Percentiles rank a stretch among this genome's conserved stretches.
These are phyloP conservation scores for Salvator merianae DNA, from an alignment of 2,113 vertebrate species.

Conservation along the genomic window DNA sequence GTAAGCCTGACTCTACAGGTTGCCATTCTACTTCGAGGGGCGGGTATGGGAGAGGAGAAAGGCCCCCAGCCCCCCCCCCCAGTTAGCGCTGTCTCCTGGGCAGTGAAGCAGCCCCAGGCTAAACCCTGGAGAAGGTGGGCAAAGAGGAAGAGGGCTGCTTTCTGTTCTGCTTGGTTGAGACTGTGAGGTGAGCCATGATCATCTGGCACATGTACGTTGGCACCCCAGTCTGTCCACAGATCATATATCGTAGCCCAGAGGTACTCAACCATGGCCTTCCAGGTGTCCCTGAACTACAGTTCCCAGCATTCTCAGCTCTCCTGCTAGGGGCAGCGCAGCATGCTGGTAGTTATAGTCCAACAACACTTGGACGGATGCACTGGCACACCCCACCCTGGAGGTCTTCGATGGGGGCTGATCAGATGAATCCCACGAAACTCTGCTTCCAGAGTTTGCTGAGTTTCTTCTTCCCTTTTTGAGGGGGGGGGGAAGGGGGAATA, in stretches of 20 bases:
- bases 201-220: not conserved
- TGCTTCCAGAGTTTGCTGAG: not conserved
- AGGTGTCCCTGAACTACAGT: no score
- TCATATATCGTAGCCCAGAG: no score
- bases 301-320: no score
- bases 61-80: not conserved
- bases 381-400: not conserved
- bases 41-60: not conserved
- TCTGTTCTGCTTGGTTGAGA: not conserved
- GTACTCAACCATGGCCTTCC: no score
- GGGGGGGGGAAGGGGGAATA: no score
- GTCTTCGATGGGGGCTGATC: no score
- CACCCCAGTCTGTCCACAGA: no score
- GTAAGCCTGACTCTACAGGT: slow-evolving; percentile 54
- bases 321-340: no score
- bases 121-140: not conserved
- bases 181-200: not conserved
- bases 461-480: not conserved
- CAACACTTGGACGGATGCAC: no score
- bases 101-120: not conserved
- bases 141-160: not conserved
- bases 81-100: not conserved
- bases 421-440: no score
- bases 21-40: not conserved
- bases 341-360: no score